Evolutionary conservation across 2,797 vertebrate species (phyloP).

Genomic region (Aldrovandia affinis): DNA sequence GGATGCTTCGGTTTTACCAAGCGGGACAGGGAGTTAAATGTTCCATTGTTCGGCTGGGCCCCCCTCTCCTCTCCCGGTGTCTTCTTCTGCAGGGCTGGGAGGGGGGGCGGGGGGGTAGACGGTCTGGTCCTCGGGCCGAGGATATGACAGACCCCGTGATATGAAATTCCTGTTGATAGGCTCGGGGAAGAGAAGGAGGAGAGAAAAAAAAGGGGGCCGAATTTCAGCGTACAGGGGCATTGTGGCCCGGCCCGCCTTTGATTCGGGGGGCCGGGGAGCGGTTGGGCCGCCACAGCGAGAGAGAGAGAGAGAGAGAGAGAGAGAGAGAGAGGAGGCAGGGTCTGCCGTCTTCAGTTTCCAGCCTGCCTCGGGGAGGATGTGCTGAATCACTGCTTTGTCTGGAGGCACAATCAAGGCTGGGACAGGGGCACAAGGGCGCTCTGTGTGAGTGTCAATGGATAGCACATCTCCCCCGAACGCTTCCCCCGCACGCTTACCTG

Average conservation of each 20-base stretch:
- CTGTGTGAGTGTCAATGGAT: conserved; percentile 76
- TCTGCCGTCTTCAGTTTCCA: conserved; percentile 76
- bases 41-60: conserved; percentile 49
- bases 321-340: conserved; percentile 54
- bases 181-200: conserved; percentile 21
- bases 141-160: conserved; percentile 59
- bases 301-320: conserved; percentile 49
- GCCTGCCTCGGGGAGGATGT: conserved; percentile 73
- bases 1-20: conserved; percentile 43
- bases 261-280: conserved; percentile 66
- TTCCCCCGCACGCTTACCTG: conserved; percentile 31
- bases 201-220: conserved; percentile 56
- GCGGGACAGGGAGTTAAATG: conserved; percentile 47
- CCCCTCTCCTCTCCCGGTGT: conserved; percentile 26
- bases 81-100: conserved; percentile 31
- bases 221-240: conserved; percentile 51
- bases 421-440: conserved; percentile 79
- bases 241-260: conserved; percentile 52
- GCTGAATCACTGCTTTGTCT: conserved; percentile 85
- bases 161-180: conserved; percentile 67
- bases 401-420: conserved; percentile 70
- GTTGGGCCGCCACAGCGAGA: conserved; percentile 52
- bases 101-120: conserved; percentile 34
- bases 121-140: conserved; percentile 38
- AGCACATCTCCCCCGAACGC: conserved; percentile 61